Percentiles rank a stretch among this genome's conserved stretches.
These are phyloP conservation scores for Leptura quadrifasciata DNA, from an alignment of 2,888 invertebrate species.

Conservation along the genomic window DNA sequence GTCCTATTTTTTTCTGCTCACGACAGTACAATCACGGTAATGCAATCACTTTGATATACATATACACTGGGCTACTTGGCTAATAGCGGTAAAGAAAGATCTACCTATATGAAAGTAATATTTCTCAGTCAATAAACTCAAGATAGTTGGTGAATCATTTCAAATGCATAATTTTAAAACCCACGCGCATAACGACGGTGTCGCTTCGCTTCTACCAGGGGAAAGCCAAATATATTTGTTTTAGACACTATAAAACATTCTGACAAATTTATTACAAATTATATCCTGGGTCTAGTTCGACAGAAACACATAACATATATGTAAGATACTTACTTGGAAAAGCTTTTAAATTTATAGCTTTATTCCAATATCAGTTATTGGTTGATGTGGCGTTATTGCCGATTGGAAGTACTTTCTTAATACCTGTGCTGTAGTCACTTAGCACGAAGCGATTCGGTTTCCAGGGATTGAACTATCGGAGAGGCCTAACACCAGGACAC, in stretches of 20 bases:
- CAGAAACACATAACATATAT: constrained; percentile 25
- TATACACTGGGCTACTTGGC: no score
- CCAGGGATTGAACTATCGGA: constrained; percentile 49
- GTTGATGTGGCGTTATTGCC: constrained; percentile 18
- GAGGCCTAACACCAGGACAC: constrained; percentile 45
- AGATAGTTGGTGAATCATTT: background rate
- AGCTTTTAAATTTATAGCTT: constrained; percentile 34
- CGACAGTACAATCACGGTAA: no score
- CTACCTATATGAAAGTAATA: no score
- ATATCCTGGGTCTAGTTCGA: constrained; percentile 10
- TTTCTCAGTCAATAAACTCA: background rate
- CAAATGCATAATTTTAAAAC: background rate
- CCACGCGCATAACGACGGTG: background rate
- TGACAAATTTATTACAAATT: constrained; percentile 33
- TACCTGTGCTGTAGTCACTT: constrained; percentile 57
- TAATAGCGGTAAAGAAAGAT: no score
- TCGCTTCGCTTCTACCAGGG: background rate
- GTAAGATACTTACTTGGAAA: constrained; percentile 23
- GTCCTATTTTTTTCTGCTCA: no score
- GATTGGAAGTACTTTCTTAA: constrained; percentile 56
- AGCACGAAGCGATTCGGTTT: constrained; percentile 60
- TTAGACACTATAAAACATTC: constrained; percentile 14
- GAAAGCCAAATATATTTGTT: constrained; percentile 5
- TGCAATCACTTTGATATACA: no score
- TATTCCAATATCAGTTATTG: constrained; percentile 8